phyloP scores from a whole-genome alignment of 2,888 invertebrate species.

The Myopa tessellatipennis region DNA sequence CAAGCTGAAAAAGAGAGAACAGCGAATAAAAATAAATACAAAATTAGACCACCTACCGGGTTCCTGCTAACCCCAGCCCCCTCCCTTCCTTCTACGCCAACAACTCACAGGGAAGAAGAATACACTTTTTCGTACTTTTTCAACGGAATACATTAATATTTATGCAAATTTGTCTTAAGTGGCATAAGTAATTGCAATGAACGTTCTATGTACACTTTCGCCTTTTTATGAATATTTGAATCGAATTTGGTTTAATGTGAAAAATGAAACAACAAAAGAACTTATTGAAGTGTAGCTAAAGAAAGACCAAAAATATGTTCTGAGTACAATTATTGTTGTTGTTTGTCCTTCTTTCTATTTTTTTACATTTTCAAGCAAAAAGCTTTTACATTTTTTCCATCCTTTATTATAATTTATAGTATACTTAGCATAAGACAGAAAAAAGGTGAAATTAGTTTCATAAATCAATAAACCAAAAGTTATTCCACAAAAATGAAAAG shows the following conservation, averaged over 20 bases:
- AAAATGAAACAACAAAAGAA: not conserved
- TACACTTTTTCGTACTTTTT: not conserved
- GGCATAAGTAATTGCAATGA: conserved; percentile 26
- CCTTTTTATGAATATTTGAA: conserved; percentile 35
- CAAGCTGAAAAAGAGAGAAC: conserved; percentile 1
- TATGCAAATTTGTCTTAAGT: conserved; percentile 30
- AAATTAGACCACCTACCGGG: not conserved
- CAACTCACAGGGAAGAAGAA: not conserved
- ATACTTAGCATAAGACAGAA: too few species aligned
- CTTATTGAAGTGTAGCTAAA: not conserved
- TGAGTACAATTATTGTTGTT: not conserved
- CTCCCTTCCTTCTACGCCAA: not conserved
- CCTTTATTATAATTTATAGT: too few species aligned
- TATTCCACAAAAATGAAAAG: too few species aligned
- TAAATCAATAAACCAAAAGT: too few species aligned
- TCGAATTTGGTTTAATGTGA: conserved; percentile 3
- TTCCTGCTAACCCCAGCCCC: not conserved
- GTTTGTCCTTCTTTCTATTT: not conserved
- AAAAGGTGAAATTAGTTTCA: too few species aligned
- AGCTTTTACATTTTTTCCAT: not conserved
- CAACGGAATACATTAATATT: conserved; percentile 28
- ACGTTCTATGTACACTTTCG: not conserved
- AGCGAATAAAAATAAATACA: not conserved
- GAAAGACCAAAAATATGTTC: too few species aligned
- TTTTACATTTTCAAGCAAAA: not conserved